Evolutionary conservation across 2,888 invertebrate species (phyloP), one percentile per base, ranked within the genome.

Genomic region (Drosophila anomelani): DNA sequence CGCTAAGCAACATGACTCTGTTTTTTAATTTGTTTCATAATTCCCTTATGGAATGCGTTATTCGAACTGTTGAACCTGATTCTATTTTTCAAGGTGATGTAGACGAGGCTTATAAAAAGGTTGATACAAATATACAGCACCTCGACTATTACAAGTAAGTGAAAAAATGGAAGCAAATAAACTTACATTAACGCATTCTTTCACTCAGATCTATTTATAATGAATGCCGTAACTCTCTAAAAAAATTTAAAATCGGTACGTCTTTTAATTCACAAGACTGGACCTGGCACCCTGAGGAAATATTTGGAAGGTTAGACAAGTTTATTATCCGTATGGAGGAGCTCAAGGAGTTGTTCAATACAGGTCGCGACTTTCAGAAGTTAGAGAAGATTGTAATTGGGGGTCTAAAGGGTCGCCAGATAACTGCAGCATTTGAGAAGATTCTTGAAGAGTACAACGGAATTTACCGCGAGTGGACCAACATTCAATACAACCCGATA

Each of bases 61-160:
- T 94, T 0, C 94, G 94, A 77, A 95, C 95, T 78, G 92, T 97
- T 63, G 97, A 98, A 90, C 96, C 97, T 0, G 92, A 94, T 17
- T 95, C 96, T 1, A 94, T 98, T 77, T 98, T 98, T 92, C 97
- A 97, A 93, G 96, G 96, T 0, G 98, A 98, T 76, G 93, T 95
- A 0, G 96, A 96, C 76, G 97, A 97, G 81, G 95, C 95, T 49
- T 92, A 95, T 15, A 85, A 94, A 7, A 95, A 95, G 90, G 92
- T 96, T 4, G 92, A 91, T 17, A 93, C 93, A 36, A 94, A 93
- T 4, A 90, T 94, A 23, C 81, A 81, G 0, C 93, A 94, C 60
- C 89, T 95, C 17, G 93, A 94, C 39, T 93, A 93, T 83, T 95
- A 94, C 78, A 93, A 94, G 95, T 95, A 90, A 93, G 93, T 53